These are phyloP conservation scores for Meandrusa payeni DNA, from an alignment of 2,888 invertebrate species.

Conservation along the genomic window DNA sequence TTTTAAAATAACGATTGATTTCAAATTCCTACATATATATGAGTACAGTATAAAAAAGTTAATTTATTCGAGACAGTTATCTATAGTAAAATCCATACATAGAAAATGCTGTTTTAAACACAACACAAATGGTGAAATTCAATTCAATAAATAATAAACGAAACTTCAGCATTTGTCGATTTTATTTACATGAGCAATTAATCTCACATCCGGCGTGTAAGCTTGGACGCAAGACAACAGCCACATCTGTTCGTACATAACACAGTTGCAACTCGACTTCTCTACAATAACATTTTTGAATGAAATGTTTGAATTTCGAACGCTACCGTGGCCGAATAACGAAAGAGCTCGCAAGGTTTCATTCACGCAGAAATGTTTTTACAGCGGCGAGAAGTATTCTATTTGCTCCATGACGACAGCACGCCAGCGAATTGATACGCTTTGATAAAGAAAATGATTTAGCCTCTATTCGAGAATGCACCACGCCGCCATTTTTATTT, in stretches of 20 bases:
- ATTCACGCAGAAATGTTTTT: slow-evolving; percentile 22
- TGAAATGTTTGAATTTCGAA: slow-evolving; percentile 13
- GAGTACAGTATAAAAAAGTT: neutral
- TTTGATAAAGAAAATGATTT: slow-evolving; percentile 14
- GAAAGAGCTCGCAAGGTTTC: slow-evolving; percentile 19
- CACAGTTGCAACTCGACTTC: no score
- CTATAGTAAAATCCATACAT: no score
- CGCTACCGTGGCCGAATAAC: slow-evolving; percentile 5
- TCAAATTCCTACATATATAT: neutral
- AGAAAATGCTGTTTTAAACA: no score
- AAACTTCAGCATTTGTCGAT: no score
- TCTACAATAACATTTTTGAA: slow-evolving; percentile 11
- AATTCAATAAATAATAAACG: no score
- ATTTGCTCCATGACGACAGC: slow-evolving; percentile 23
- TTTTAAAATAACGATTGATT: neutral
- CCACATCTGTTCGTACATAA: no score
- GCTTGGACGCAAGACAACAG: no score
- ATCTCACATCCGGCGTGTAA: no score
- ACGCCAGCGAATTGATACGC: slow-evolving; percentile 6
- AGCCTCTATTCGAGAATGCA: slow-evolving; percentile 8
- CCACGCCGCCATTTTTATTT: neutral
- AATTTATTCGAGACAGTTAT: no score
- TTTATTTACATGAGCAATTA: no score
- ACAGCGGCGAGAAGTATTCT: slow-evolving; percentile 17
- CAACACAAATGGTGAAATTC: no score